A percentile compares a stretch with the other conserved stretches of the same genome.
These are phyloP conservation scores for Syrista parreyssii DNA, from an alignment of 2,888 invertebrate species.

Conservation along the genomic window DNA sequence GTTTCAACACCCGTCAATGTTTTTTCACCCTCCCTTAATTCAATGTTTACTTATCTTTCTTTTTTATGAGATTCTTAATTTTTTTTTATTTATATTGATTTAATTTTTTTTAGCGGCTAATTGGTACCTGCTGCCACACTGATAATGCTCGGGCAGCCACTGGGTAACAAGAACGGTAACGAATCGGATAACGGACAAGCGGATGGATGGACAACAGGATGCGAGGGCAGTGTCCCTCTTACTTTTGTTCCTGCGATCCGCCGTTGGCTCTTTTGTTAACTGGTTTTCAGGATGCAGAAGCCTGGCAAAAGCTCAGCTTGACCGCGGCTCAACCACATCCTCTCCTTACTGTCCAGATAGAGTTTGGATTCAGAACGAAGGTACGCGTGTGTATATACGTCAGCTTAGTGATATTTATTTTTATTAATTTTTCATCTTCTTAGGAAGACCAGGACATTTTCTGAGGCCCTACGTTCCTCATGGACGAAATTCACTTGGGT, in stretches of 20 bases:
- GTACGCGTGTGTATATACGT: neutral
- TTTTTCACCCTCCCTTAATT: neutral
- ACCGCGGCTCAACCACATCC: constrained; percentile 64
- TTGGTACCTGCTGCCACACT: neutral
- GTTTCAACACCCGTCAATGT: neutral
- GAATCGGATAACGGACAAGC: constrained; percentile 8
- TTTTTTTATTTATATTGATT: neutral
- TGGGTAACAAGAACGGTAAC: neutral
- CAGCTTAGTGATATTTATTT: neutral
- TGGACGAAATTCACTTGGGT: neutral
- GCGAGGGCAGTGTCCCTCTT: constrained; percentile 37
- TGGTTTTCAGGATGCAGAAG: constrained; percentile 62
- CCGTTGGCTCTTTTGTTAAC: constrained; percentile 30
- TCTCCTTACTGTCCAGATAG: constrained; percentile 30
- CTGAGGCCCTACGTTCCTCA: neutral
- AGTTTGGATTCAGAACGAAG: neutral
- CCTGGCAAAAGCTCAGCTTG: constrained; percentile 63
- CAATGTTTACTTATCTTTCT: neutral
- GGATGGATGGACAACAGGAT: constrained; percentile 41
- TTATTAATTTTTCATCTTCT: neutral
- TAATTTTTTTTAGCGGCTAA: neutral
- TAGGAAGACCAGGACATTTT: neutral
- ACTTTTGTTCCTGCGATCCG: constrained; percentile 49
- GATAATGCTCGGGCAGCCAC: neutral
- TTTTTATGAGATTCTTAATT: neutral